Base-by-base conservation (phyloP, 2,888 invertebrate species). In the Cephalotes varians region DNA sequence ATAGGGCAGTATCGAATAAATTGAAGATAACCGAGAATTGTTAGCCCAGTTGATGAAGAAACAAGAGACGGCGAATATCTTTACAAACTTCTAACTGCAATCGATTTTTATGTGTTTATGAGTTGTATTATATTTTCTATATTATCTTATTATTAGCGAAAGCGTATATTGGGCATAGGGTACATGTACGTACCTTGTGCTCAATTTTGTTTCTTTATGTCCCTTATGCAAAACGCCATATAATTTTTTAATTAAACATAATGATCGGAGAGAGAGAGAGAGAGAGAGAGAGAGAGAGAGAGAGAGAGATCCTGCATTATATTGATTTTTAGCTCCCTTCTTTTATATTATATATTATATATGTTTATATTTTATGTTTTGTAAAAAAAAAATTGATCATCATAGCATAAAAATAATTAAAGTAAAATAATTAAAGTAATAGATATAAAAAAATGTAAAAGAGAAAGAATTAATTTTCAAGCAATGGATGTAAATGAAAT, bases 1-100 rank as follows among this genome's bases (percentile, higher is more conserved):
- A 71, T 37, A 34, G 18, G 34, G 4, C 44, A 31, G 25, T 44
- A 18, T 44, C 25, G 44, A 69, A 12, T 79, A 79, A 71, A 79
- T 47, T 25, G 34, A 44, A 2, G 18, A n/a, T 56, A 71, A 58
- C 44, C 15, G 12, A 10, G 34, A 0, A 15, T 31, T 71, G 56
- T 77, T 77, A n/a, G 56, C 4, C 12, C 15, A 21, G 44, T 9
- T 58, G 71, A 54, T 40, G 56, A 77, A 44, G 21, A 77, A 69
- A 65, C 51, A 54, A 34, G 34, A 71, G 25, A 54, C 25, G n/a
- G 28, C 28, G 37, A 40, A 40, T n/a, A 69, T 21, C 10, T 28
- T 18, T 2, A 28, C 51, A 7, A n/a, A 64, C n/a, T 44, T 18
- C 31, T 21, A n/a, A n/a, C 28, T 40, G 4, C n/a, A 40, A 7